Percentiles rank a stretch among this genome's conserved stretches.
Conservation (phyloP, 2,113 vertebrate species). For the Athene cunicularia region DNA sequence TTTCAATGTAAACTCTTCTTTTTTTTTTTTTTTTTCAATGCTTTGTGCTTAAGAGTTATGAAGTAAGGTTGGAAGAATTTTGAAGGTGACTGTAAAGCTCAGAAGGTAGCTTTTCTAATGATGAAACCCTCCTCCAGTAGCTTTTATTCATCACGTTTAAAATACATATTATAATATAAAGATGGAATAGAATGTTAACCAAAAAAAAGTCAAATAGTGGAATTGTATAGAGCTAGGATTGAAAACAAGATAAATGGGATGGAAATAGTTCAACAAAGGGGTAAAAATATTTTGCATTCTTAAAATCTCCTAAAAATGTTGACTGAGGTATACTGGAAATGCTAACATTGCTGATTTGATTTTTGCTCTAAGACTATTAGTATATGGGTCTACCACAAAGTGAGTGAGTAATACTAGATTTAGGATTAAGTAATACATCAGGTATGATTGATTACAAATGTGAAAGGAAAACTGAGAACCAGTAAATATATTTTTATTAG, state of each 20-base stretch:
- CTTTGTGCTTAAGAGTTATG: rapidly evolving
- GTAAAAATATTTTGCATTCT: not conserved
- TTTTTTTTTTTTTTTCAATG: not conserved
- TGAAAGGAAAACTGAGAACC: constrained; percentile 7
- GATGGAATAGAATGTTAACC: not conserved
- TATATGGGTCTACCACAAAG: not conserved
- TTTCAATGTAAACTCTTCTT: not conserved
- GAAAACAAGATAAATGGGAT: constrained; percentile 8
- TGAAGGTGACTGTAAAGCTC: not conserved
- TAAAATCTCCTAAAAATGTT: not conserved
- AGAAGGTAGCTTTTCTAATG: not conserved
- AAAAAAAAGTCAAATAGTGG: not conserved
- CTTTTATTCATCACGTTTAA: constrained; percentile 34
- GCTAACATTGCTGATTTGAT: not conserved
- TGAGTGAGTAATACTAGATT: not conserved
- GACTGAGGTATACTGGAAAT: not conserved
- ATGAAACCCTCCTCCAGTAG: not conserved
- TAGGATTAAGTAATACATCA: not conserved
- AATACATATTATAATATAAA: constrained; percentile 22
- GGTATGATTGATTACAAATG: constrained; percentile 26
- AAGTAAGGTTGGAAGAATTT: not conserved
- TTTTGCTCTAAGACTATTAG: not conserved
- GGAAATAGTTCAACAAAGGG: constrained; percentile 7
- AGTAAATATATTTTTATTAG: constrained; percentile 58
- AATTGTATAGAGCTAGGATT: constrained; percentile 8